Evolutionary conservation across 1,140 invertebrate species (phyloP), one percentile per base, ranked within the genome.

Genomic region (Zaprionus vittiger): DNA sequence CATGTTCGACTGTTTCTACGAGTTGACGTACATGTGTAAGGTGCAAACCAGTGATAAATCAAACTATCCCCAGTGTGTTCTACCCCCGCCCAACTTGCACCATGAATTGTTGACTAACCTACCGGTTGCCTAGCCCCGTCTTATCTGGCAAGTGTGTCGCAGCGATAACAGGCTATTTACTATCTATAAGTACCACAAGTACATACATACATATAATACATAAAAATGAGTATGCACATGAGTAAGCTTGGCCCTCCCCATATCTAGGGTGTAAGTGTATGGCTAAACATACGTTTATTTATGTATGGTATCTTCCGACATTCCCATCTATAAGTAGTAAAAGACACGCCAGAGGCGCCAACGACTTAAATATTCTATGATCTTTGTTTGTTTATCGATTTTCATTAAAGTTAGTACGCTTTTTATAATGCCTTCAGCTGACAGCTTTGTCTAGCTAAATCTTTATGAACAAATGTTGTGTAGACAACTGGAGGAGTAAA

Each of bases 21-120:
- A 49, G 17, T 49, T 49, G n/a, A 49, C 47, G 20, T 52, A 52
- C 47, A 52, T 52, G 20, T 52, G 47, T 52, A 52, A 24, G 41
- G 41, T n/a, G 41, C 2, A n/a, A 47, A 47, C 41, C n/a, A 17
- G 47, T 52, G 47, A 52, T 52, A 52, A 52, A 52, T 20, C 47
- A 24, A 52, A 24, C 47, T 17, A 22, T 52, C 20, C 20, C 47
- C 47, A 3, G 41, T 2, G 9, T n/a, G 4, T 22, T 22, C 9
- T 12, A 2, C 17, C 20, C 9, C 20, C 9, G 17, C 47, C 20
- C 20, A 11, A 12, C n/a, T 4, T 20, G 3, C 28, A 31, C 28
- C 28, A 11, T 9, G 28, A 31, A 31, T 31, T 52, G 47, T 24
- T 52, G 20, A 52, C 47, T 52, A 12, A 52, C 17, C 20, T 20